Base-by-base conservation (phyloP, 2,797 vertebrate species). In the Mionectes olivaceus region DNA sequence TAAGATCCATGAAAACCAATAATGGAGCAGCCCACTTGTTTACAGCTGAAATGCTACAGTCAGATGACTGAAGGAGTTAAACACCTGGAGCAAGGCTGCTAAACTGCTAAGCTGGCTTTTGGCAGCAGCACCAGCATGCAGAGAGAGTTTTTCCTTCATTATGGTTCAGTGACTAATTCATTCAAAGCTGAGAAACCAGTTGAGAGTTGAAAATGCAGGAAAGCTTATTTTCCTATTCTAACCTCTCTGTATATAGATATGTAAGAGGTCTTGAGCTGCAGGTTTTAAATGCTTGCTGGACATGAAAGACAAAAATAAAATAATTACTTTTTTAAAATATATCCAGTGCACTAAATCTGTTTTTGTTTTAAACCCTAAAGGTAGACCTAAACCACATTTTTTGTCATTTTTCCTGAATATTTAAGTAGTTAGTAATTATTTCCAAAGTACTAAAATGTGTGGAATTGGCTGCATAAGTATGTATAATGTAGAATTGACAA, bases 21-120 rank as follows among this genome's bases (percentile, higher is more conserved):
- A 79, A 52, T 52, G 22, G 56, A 50, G 61, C 30, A 82, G 60
- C 35, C 19, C 28, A 11, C 76, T 61, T 86, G 33, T 86, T 93
- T 89, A 44, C 39, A 73, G 83, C 67, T 63, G 44, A 33, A 75
- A 57, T 75, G 83, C 24, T 90, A 3, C 64, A 75, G 70, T 46
- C 69, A 75, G 75, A 13, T 32, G 57, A 33, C 65, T 65, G 83
- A 93, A 94, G 59, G 90, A 88, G 94, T 96, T 94, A 96, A 96
- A 73, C 83, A 90, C 91, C 87, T 86, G 94, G 47, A 94, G 93
- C 61, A 33, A 77, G 75, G 43, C 78, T 91, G 89, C 89, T 84
- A 15, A 92, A 83, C 33, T 78, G 89, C 89, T 78, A 87, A 68
- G 64, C 93, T 94, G 94, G 84, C 89, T 93, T 49, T 93, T 95